Base-by-base conservation (phyloP, 1,140 invertebrate species). In the Onthophagus taurus region DNA sequence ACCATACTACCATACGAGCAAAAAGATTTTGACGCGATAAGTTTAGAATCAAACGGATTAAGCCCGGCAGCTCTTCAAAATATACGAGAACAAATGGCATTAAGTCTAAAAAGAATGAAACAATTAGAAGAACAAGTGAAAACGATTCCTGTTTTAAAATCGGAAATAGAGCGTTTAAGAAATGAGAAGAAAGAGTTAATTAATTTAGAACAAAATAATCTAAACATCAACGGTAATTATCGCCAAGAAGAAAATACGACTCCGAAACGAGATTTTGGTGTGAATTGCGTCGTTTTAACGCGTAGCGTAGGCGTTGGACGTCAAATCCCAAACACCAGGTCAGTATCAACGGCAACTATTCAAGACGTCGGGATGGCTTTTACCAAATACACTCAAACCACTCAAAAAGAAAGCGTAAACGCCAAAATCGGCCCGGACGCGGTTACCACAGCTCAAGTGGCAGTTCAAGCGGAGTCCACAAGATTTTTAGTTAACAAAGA, bases 61-160 rank as follows among this genome's bases (percentile, higher is more conserved):
- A 61, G 50, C 45, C 54, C 59, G 23, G 43, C 48, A 14, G 53
- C 53, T 16, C 50, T 62, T 5, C 65, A 80, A 68, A 74, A 71
- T 46, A 80, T 83, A 42, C 67, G 80, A 47, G 75, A 84, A 56
- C 80, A 85, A 61, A 83, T 89, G 83, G 82, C 84, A 2, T 57
- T 77, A 11, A 87, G 84, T 56, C 65, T 89, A 35, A 76, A 83
- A 58, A 69, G 81, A 30, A 80, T 89, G 64, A 78, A 74, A 58
- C 82, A 89, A 55, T 66, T 91, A 45, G 87, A 90, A 66, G 83
- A 86, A 60, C 82, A 88, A 70, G 82, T 88, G 13, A 89, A 88
- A 70, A 64, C 74, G 23, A 82, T 92, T 63, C 87, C 87, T n/a
- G 71, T 80, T 53, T 64, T 91, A 37, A 78, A 83, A 55, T 77